phyloP scores from a whole-genome alignment of 2,797 vertebrate species.

The Paratrypauchen microcephalus region DNA sequence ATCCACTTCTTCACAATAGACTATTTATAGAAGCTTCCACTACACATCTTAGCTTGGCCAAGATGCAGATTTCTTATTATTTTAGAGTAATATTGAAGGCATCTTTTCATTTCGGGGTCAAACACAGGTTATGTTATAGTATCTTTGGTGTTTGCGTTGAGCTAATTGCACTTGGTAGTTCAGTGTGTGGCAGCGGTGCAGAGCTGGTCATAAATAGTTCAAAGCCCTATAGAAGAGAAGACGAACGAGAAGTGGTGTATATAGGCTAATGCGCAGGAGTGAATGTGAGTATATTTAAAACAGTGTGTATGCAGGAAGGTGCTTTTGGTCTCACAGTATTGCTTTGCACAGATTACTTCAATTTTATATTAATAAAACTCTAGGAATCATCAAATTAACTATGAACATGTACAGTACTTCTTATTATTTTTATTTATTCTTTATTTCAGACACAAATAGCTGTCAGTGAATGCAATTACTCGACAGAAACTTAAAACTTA shows the following conservation, averaged over 20 bases:
- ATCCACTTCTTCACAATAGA: conserved; percentile 62
- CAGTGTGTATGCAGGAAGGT: conserved; percentile 5
- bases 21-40: conserved; percentile 74
- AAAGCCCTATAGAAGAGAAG: conserved; percentile 33
- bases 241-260: conserved; percentile 28
- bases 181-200: conserved; percentile 33
- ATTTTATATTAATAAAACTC: background rate
- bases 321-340: background rate
- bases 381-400: background rate
- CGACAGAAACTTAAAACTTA: too few species aligned
- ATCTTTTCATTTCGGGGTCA: conserved; percentile 25
- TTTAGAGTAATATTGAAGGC: conserved; percentile 17
- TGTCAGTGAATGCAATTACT: background rate
- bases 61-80: conserved; percentile 13
- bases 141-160: conserved; percentile 20
- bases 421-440: background rate
- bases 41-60: conserved; percentile 52
- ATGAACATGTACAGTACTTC: background rate
- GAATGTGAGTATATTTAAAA: conserved; percentile 25
- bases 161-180: conserved; percentile 58
- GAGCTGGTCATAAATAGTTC: conserved; percentile 57
- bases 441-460: background rate
- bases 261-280: conserved; percentile 37
- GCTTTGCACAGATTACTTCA: background rate
- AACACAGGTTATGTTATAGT: conserved; percentile 11